These are phyloP conservation scores for Opisthocomus hoazin DNA, from an alignment of 2,113 vertebrate species.

Conservation along the genomic window DNA sequence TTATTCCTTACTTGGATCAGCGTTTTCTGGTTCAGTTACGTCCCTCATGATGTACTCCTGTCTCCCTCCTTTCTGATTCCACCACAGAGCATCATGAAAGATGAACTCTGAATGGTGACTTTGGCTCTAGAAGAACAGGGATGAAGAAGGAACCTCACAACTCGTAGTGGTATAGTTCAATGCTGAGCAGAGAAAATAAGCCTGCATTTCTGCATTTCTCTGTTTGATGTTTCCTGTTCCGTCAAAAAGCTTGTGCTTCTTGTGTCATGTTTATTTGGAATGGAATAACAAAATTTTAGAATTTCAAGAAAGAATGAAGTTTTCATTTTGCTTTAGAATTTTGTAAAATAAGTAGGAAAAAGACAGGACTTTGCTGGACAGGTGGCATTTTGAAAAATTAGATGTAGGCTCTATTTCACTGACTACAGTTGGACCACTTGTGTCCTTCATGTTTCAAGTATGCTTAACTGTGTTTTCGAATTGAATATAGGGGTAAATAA, in stretches of 20 bases:
- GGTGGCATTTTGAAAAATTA: background rate
- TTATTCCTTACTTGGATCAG: background rate
- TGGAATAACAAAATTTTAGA: background rate
- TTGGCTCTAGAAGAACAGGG: background rate
- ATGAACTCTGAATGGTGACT: background rate
- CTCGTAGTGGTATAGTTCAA: background rate
- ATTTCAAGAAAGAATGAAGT: background rate
- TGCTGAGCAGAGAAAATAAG: background rate
- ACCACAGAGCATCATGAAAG: background rate
- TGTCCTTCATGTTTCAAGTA: background rate
- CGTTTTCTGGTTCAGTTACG: background rate
- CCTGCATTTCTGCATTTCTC: background rate
- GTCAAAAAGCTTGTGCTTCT: background rate
- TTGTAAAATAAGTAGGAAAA: background rate
- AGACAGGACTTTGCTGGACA: background rate
- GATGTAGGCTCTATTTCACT: background rate
- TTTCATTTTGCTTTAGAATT: background rate
- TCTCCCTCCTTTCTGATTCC: background rate
- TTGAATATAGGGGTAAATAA: background rate
- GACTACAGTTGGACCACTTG: background rate
- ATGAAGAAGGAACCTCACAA: background rate
- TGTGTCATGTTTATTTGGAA: background rate
- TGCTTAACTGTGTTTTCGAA: background rate
- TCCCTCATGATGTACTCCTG: background rate
- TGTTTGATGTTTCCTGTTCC: background rate